A percentile compares a stretch with the other conserved stretches of the same genome.
Conservation (phyloP, 2,113 vertebrate species). For the Notothenia coriiceps region DNA sequence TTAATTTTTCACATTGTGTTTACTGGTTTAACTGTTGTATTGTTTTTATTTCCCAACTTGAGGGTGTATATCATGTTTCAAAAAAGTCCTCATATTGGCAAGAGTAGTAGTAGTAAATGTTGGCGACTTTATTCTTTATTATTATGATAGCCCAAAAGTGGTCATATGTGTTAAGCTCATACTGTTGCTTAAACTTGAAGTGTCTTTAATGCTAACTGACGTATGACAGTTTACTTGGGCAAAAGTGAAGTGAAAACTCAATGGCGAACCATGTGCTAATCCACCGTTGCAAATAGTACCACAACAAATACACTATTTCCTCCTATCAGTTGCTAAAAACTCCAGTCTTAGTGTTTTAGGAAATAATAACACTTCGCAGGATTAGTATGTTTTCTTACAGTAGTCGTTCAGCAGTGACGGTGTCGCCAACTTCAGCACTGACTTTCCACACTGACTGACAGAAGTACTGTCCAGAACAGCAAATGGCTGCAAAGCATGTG, state of each 20-base stretch:
- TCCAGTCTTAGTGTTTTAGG: neutral
- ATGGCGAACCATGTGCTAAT: neutral
- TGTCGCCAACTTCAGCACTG: slow-evolving; percentile 75
- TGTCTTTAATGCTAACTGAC: neutral
- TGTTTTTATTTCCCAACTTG: neutral
- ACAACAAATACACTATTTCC: neutral
- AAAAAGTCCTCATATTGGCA: too few relatives aligned
- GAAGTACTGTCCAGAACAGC: slow-evolving; percentile 20
- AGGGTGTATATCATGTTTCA: neutral
- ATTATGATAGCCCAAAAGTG: neutral
- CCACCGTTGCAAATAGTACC: neutral
- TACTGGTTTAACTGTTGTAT: neutral
- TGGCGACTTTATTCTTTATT: neutral
- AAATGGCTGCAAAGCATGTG: slow-evolving; percentile 48
- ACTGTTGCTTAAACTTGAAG: neutral
- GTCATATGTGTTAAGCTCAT: too few relatives aligned
- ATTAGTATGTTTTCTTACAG: slow-evolving; percentile 73
- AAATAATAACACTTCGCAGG: neutral
- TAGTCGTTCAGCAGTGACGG: slow-evolving; percentile 83
- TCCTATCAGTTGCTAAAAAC: neutral
- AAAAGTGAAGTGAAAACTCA: neutral
- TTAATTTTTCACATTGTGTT: neutral
- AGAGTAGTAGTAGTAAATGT: too few relatives aligned
- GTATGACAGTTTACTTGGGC: neutral
- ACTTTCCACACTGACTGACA: slow-evolving; percentile 22